These are phyloP conservation scores for Dendrocopos noguchii DNA, from an alignment of 2,113 vertebrate genomes.

Conservation along the genomic window DNA sequence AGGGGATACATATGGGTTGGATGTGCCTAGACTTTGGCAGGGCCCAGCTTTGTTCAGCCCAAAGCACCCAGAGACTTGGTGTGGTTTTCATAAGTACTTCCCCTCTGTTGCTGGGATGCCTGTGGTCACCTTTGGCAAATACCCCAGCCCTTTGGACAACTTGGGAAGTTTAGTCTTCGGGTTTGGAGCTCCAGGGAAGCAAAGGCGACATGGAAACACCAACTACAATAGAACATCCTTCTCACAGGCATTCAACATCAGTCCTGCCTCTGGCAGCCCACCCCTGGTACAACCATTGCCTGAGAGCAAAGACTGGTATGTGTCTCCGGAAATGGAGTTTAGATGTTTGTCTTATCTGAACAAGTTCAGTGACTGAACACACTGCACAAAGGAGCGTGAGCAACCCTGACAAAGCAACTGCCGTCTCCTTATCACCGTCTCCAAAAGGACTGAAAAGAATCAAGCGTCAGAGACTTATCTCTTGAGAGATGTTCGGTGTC, in stretches of 20 bases:
- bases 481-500: slow-evolving; percentile 36
- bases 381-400: slow-evolving; percentile 51
- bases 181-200: background rate
- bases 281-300: background rate
- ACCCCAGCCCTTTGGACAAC: background rate
- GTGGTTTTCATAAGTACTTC: background rate
- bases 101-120: background rate
- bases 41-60: background rate
- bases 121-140: background rate
- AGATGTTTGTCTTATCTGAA: slow-evolving; percentile 78
- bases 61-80: background rate
- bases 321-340: slow-evolving; percentile 66
- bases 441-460: slow-evolving; percentile 69
- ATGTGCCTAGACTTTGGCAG: background rate
- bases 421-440: slow-evolving; percentile 62
- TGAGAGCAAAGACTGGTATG: slow-evolving; percentile 33
- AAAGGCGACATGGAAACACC: background rate
- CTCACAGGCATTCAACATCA: background rate
- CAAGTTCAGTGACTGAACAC: slow-evolving; percentile 57
- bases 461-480: slow-evolving; percentile 70
- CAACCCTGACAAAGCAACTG: slow-evolving; percentile 67
- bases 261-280: background rate
- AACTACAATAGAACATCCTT: background rate
- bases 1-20: rapidly evolving
- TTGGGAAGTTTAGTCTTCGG: background rate